Evolutionary conservation across 2,797 vertebrate species (phyloP).

Genomic region (Euthynnus affinis): DNA sequence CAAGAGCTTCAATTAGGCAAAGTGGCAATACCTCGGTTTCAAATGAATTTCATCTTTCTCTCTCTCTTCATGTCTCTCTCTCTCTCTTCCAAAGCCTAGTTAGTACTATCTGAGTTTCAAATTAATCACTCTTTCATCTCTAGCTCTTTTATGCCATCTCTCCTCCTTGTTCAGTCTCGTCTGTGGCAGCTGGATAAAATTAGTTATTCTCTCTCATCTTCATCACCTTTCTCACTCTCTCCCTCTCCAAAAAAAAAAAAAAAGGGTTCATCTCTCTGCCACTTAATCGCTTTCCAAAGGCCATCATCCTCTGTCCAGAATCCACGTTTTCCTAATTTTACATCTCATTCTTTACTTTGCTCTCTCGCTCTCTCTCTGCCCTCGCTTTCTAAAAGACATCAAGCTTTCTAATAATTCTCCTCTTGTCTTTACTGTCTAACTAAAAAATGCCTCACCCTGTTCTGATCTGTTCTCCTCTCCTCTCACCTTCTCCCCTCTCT

Average conservation of each 20-base stretch:
- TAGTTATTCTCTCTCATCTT: conserved; percentile 56
- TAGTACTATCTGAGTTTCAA: conserved; percentile 45
- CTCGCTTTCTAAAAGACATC: conserved; percentile 32
- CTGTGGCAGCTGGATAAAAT: conserved; percentile 42
- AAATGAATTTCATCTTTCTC: conserved; percentile 50
- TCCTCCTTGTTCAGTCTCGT: conserved; percentile 33
- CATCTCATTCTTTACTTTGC: conserved; percentile 34
- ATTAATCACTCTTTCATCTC: conserved; percentile 62
- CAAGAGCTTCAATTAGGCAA: conserved; percentile 49
- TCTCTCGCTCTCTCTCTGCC: not conserved
- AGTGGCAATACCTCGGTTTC: conserved; percentile 35
- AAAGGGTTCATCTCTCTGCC: conserved; percentile 1
- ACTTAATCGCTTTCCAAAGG: conserved; percentile 39
- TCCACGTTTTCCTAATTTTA: conserved; percentile 12
- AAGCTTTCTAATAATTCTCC: conserved; percentile 11
- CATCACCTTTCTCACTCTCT: conserved; percentile 37
- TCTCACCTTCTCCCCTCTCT: conserved; percentile 34
- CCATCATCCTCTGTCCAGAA: conserved; percentile 5
- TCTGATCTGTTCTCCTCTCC: conserved; percentile 27
- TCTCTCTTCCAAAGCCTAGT: conserved; percentile 41
- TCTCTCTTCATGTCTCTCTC: conserved; percentile 20
- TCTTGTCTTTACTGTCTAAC: conserved; percentile 6
- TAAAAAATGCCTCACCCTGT: conserved; percentile 7
- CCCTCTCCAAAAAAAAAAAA: not conserved
- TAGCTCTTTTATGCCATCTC: conserved; percentile 41